phyloP scores from a whole-genome alignment of 2,888 invertebrate species.

The Himalopsyche japonica region DNA sequence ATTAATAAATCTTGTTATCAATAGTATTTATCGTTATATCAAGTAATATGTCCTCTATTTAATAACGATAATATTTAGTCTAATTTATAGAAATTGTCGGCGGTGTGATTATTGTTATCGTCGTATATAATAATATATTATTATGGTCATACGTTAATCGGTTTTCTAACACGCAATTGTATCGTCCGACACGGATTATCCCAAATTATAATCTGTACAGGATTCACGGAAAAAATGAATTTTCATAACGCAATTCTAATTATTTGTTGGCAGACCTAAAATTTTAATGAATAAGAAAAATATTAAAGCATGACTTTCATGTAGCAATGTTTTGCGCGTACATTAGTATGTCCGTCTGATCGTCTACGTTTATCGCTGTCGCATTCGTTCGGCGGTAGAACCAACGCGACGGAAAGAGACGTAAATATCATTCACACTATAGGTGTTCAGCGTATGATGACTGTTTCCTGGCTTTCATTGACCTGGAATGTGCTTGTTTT shows the following conservation, averaged over 20 bases:
- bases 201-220: neutral
- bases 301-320: slow-evolving; percentile 37
- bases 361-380: slow-evolving; percentile 24
- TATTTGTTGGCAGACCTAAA: neutral
- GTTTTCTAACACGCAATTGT: slow-evolving; percentile 24
- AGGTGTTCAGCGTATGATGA: slow-evolving; percentile 27
- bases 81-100: neutral
- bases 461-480: slow-evolving; percentile 35
- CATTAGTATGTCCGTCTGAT: slow-evolving; percentile 33
- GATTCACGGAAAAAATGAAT: neutral
- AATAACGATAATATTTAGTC: neutral
- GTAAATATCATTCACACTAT: slow-evolving; percentile 53
- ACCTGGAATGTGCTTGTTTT: slow-evolving; percentile 36
- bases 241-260: neutral
- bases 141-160: slow-evolving; percentile 11
- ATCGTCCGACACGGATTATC: neutral
- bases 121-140: slow-evolving; percentile 12
- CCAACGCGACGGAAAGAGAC: slow-evolving; percentile 6
- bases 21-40: neutral
- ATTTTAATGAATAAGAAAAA: slow-evolving; percentile 23
- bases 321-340: slow-evolving; percentile 37
- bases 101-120: slow-evolving; percentile 25
- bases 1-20: slow-evolving; percentile 9
- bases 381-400: slow-evolving; percentile 1
- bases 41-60: neutral